Evolutionary conservation across 2,888 invertebrate species (phyloP).

Genomic region (Chrysotoxum bicinctum): DNA sequence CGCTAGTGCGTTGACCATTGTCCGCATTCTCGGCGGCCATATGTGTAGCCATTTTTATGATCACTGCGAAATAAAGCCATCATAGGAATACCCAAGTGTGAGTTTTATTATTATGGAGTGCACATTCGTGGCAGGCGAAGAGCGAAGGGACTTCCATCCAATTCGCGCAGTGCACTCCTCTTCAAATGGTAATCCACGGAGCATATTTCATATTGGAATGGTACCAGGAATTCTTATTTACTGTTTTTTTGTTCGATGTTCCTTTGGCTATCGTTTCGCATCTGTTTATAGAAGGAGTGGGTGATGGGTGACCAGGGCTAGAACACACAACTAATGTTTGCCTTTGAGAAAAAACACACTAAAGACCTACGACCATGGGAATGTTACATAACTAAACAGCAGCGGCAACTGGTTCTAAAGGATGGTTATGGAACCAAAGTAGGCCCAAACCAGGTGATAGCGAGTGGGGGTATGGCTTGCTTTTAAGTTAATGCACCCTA

Average conservation of each 20-base stretch:
- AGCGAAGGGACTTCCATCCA: background rate
- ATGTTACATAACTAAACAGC: constrained; percentile 65
- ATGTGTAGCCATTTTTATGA: constrained; percentile 51
- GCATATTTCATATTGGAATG: constrained; percentile 67
- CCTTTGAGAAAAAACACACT: constrained; percentile 53
- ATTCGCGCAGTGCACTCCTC: background rate
- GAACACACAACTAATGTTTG: background rate
- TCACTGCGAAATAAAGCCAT: constrained; percentile 56
- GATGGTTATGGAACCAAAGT: constrained; percentile 6
- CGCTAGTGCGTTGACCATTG: constrained; percentile 54
- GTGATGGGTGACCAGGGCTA: background rate
- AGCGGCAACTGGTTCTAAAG: constrained; percentile 60
- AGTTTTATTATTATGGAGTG: constrained; percentile 71
- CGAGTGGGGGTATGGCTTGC: too few species aligned
- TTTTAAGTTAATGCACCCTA: constrained; percentile 72
- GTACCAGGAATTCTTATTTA: constrained; percentile 40
- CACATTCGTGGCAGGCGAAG: constrained; percentile 35
- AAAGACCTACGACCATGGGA: constrained; percentile 35
- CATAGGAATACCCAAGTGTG: constrained; percentile 67
- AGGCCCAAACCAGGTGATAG: constrained; percentile 7
- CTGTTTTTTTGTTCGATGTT: background rate
- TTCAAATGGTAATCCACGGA: constrained; percentile 57
- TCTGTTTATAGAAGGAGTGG: background rate
- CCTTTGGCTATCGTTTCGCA: constrained; percentile 48
- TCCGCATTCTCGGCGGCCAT: constrained; percentile 39